These are phyloP conservation scores for Epinephelus lanceolatus DNA, from an alignment of 2,113 vertebrate species.

Conservation along the genomic window DNA sequence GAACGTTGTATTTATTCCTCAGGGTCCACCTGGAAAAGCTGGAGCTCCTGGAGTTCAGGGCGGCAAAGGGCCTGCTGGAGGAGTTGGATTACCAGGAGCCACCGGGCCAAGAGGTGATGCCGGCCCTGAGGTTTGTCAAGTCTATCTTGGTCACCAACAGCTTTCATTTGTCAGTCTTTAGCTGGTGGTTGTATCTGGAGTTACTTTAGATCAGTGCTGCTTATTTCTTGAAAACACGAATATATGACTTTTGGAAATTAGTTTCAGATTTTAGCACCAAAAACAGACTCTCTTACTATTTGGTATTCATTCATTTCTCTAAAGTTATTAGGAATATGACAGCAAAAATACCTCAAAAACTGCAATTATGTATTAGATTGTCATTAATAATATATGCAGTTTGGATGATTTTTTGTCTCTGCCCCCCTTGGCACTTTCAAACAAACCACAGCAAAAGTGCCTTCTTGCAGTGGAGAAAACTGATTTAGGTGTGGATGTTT, in stretches of 20 bases:
- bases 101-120: conserved; percentile 92
- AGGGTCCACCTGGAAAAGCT: conserved; percentile 95
- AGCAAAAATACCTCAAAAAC: no score
- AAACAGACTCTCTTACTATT: neutral
- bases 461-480: no score
- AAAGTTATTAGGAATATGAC: neutral
- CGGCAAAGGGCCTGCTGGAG: conserved; percentile 90
- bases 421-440: no score
- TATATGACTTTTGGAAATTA: no score
- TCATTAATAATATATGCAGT: no score
- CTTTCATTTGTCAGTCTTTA: neutral
- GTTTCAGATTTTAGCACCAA: neutral
- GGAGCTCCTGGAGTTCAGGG: conserved; percentile 90
- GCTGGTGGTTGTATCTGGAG: neutral
- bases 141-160: neutral
- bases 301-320: neutral
- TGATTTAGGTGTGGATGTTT: no score
- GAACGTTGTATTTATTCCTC: conserved; percentile 18
- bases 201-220: neutral
- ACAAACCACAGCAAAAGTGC: no score
- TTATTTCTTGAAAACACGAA: neutral
- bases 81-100: conserved; percentile 90
- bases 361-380: no score
- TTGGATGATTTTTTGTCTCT: no score
- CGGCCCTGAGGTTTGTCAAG: conserved; percentile 90